Evolutionary conservation across 2,797 vertebrate genomes (phyloP).

Genomic region (Xyrichtys novacula): DNA sequence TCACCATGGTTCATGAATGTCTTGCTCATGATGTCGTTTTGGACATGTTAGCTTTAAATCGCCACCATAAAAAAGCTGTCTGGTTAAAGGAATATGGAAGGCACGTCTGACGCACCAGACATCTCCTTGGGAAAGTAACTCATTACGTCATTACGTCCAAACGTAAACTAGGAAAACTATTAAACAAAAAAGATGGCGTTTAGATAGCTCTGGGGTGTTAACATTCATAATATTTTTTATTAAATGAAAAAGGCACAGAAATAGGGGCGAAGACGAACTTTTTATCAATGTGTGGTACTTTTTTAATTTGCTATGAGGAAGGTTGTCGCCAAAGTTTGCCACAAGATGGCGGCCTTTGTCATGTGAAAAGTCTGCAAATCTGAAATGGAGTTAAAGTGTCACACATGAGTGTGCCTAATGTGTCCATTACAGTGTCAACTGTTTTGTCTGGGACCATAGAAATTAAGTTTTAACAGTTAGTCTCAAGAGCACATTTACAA

Average conservation of each 20-base stretch:
- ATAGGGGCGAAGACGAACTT: accelerated
- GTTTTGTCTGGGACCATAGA: too few species aligned
- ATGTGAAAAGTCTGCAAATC: background rate
- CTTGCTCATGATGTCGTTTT: conserved; percentile 24
- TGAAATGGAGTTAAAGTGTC: conserved; percentile 3
- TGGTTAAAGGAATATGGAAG: conserved; percentile 10
- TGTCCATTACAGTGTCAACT: too few species aligned
- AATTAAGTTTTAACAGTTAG: too few species aligned
- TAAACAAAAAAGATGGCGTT: background rate
- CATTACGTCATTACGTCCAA: conserved; percentile 23
- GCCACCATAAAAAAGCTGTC: background rate
- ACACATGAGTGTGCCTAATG: too few species aligned
- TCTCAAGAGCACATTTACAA: too few species aligned
- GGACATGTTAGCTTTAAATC: background rate
- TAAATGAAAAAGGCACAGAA: background rate
- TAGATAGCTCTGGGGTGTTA: too few species aligned
- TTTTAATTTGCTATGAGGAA: background rate
- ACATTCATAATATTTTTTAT: background rate
- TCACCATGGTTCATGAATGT: conserved; percentile 10
- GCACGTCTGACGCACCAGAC: background rate
- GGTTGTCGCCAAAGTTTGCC: background rate
- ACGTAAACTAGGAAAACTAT: background rate
- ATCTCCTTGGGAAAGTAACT: background rate
- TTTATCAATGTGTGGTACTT: background rate
- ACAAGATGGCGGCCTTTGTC: conserved; percentile 63